phyloP scores from a whole-genome alignment of 53 echinoderm and acorn worm species.

The Holothuria leucospilota region DNA sequence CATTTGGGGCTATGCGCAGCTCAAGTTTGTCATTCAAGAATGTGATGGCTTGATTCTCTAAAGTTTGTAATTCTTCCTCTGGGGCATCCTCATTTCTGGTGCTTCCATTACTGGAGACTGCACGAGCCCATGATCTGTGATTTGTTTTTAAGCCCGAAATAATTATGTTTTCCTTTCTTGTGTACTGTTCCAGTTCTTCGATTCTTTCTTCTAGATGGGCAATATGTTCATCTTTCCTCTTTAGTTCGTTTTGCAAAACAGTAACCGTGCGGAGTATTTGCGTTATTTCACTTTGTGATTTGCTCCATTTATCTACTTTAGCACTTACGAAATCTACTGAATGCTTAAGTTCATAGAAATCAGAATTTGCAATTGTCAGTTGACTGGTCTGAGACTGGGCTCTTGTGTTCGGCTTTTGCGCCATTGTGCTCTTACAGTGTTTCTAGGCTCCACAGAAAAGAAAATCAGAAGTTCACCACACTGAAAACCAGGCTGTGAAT shows the following conservation, averaged over 20 bases:
- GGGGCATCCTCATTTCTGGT: background rate
- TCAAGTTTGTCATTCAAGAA: constrained; percentile 9
- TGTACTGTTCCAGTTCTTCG: too few relatives aligned
- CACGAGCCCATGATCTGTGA: background rate
- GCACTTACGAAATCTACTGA: too few relatives aligned
- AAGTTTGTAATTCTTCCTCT: background rate
- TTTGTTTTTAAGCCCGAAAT: background rate
- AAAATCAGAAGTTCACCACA: too few relatives aligned
- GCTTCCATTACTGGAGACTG: background rate
- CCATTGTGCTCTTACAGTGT: too few relatives aligned
- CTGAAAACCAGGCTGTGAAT: too few relatives aligned
- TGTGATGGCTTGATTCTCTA: background rate
- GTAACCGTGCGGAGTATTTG: background rate
- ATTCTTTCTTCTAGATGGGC: background rate
- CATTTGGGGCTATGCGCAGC: background rate
- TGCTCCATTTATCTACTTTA: background rate
- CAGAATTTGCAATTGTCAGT: too few relatives aligned
- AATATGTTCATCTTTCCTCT: background rate
- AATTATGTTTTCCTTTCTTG: background rate
- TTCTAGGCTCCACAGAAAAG: too few relatives aligned
- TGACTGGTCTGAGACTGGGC: too few relatives aligned
- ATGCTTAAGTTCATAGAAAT: too few relatives aligned
- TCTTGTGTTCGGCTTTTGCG: too few relatives aligned
- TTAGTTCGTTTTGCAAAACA: background rate
- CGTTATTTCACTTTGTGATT: background rate